Evolutionary conservation across 1,140 invertebrate species (phyloP).

Genomic region (Macrobrachium rosenbergii): DNA sequence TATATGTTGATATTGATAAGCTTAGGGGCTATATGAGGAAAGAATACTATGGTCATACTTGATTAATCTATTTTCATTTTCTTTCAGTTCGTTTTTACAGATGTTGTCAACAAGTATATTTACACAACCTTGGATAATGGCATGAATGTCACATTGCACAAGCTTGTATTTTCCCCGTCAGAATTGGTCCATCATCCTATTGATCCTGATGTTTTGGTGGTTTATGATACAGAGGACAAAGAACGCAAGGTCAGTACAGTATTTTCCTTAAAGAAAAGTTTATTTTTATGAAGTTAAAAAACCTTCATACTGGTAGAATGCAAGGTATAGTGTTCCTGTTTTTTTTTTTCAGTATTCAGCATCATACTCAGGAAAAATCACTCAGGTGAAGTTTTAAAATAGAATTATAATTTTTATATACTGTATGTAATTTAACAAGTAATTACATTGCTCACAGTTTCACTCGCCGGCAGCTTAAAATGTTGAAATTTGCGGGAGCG

Average conservation of each 20-base stretch:
- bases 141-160: slow-evolving; percentile 74
- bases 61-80: slow-evolving; percentile 50
- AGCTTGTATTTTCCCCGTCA: slow-evolving; percentile 81
- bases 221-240: slow-evolving; percentile 81
- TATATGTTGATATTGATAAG: not conserved
- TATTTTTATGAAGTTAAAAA: no score
- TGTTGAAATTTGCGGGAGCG: no score
- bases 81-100: slow-evolving; percentile 87
- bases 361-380: no score
- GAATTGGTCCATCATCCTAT: slow-evolving; percentile 82
- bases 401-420: no score
- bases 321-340: no score
- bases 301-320: no score
- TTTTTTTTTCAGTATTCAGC: no score
- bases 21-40: not conserved
- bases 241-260: slow-evolving; percentile 76
- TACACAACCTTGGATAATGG: slow-evolving; percentile 85
- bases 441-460: no score
- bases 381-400: no score
- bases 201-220: slow-evolving; percentile 75
- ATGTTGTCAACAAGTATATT: slow-evolving; percentile 81
- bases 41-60: not conserved
- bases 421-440: no score
- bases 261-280: no score
- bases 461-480: no score